Conservation (phyloP, 2,113 vertebrate species). For the Equus quagga region DNA sequence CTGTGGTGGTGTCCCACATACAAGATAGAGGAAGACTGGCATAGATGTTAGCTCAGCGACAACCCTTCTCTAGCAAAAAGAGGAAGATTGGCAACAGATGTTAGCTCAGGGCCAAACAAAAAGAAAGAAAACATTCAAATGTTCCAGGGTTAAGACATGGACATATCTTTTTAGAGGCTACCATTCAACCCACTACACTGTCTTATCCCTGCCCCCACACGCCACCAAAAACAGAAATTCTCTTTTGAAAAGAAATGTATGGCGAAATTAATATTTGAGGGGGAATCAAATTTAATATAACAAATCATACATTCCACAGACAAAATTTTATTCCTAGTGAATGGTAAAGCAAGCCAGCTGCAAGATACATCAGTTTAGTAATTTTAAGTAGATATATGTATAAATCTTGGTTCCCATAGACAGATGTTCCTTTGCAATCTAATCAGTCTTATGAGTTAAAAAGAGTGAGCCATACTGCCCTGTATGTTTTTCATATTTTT, state of each 20-base stretch:
- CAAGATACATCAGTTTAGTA: background rate
- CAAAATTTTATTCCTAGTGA: conserved; percentile 29
- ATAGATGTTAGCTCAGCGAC: too few species aligned
- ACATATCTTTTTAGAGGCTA: background rate
- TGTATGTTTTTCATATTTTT: background rate
- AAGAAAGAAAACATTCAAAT: background rate
- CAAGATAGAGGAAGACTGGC: too few species aligned
- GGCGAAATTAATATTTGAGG: background rate
- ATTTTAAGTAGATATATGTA: background rate
- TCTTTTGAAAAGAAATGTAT: background rate
- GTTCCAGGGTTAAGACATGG: background rate
- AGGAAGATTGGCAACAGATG: too few species aligned
- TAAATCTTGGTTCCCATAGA: background rate
- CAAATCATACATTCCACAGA: background rate
- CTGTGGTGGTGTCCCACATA: too few species aligned
- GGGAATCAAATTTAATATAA: background rate
- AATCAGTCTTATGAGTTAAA: background rate
- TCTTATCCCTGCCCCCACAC: background rate
- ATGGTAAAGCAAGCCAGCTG: background rate
- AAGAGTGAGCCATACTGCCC: background rate
- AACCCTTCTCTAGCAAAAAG: too few species aligned
- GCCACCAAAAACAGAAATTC: background rate
- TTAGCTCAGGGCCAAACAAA: too few species aligned
- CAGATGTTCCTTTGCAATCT: background rate
- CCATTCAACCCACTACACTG: background rate